Evolutionary conservation across 2,888 invertebrate genomes (phyloP), one percentile per base, ranked within the genome.

Genomic region (Mayetiola destructor): DNA sequence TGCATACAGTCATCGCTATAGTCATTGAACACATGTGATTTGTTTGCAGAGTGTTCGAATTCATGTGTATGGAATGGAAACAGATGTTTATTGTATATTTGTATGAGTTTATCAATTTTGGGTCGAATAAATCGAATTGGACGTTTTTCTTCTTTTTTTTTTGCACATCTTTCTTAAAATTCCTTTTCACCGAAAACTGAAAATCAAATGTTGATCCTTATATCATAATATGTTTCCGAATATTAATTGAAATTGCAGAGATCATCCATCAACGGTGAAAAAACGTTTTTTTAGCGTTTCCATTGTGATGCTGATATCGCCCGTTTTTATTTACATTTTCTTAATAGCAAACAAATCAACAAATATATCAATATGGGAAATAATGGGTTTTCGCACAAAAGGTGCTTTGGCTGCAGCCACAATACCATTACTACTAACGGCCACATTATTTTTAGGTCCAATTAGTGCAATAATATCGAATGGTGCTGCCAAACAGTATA

Each of bases 241-340:
- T 21, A 6, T 59, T 56, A 56, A 55, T 29, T 57, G 56, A 18
- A 4, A 30, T 59, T 81, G 62, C 73, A 89, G 94, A 66, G 86
- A 92, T 68, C 90, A 94, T 72, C 91, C 93, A 14, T 78, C 83
- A 9, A 89, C 87, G 5, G 88, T 94, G 63, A 91, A 89, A 69
- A 81, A 81, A 67, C 79, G 93, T 67, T 93, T 93, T 69, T 77
- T 88, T 62, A 91, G 93, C 72, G 90, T 89, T 10, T 80, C 81
- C 62, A 74, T 86, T 61, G 87, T 91, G 75, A 84, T 88, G 76
- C 69, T 89, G 56, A 67, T 92, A 57, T 84, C 90, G 14, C 89
- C 91, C 55, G 73, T 84, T 59, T 82, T 88, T 66, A 77, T 89
- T 55, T 84, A 85, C 67, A 77, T 79, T 63, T 86, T 87, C 64